These are phyloP conservation scores for Aspidiotus destructor DNA, from an alignment of 2,888 invertebrate species.

Conservation along the genomic window DNA sequence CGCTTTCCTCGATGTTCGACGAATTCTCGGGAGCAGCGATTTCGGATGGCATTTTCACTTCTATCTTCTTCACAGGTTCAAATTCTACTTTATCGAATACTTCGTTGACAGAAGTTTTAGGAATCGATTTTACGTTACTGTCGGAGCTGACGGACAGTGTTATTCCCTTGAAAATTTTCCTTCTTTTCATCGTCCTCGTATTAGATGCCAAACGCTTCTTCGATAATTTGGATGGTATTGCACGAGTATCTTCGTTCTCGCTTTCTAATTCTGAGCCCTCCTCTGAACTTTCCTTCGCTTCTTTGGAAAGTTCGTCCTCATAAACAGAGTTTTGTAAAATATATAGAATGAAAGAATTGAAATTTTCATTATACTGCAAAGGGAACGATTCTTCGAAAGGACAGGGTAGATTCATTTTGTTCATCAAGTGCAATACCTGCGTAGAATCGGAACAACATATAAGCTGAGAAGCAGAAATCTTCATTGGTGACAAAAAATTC, in stretches of 20 bases:
- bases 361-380: not conserved
- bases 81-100: slow-evolving; percentile 48
- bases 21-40: not conserved
- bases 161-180: not conserved
- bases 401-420: slow-evolving; percentile 79
- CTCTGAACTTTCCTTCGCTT: slow-evolving; percentile 23
- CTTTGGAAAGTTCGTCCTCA: slow-evolving; percentile 3
- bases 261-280: slow-evolving; percentile 36
- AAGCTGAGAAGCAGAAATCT: not conserved
- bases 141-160: not conserved
- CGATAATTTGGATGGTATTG: not conserved
- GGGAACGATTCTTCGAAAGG: slow-evolving; percentile 57
- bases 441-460: slow-evolving; percentile 43
- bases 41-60: slow-evolving; percentile 40
- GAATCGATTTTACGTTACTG: not conserved
- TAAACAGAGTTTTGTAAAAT: slow-evolving; percentile 1
- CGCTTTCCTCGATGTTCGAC: slow-evolving; percentile 24
- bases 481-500: not conserved
- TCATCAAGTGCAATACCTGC: slow-evolving; percentile 76
- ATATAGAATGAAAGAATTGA: slow-evolving; percentile 11
- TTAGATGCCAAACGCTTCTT: slow-evolving; percentile 40
- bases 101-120: slow-evolving; percentile 43
- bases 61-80: slow-evolving; percentile 46
- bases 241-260: slow-evolving; percentile 14
- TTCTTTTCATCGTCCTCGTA: slow-evolving; percentile 44